Percentiles rank a stretch among this genome's conserved stretches.
phyloP scores from a whole-genome alignment of 2,888 invertebrate species.

The Eupeodes luniger region DNA sequence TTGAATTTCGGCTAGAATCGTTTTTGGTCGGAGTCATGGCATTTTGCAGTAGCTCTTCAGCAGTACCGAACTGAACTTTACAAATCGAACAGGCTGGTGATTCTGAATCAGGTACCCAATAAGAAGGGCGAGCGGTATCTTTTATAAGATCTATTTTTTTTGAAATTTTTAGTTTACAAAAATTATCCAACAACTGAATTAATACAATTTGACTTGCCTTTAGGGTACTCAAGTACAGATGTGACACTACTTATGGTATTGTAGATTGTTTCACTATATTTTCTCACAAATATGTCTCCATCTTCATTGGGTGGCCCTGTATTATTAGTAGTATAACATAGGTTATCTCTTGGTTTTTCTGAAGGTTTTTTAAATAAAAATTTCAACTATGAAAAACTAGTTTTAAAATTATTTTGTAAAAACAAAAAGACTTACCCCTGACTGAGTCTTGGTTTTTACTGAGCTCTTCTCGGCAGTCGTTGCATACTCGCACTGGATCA shows the following conservation, averaged over 20 bases:
- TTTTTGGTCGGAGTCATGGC: conserved; percentile 77
- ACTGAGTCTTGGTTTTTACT: conserved; percentile 79
- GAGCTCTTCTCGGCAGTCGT: conserved; percentile 86
- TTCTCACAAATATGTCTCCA: conserved; percentile 86
- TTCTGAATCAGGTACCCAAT: conserved; percentile 92
- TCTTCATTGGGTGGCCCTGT: conserved; percentile 83
- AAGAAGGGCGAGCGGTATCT: conserved; percentile 90
- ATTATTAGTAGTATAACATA: conserved; percentile 78
- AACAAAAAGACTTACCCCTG: conserved; percentile 78
- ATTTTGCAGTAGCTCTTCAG: conserved; percentile 83
- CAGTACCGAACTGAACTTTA: conserved; percentile 85
- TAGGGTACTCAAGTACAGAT: conserved; percentile 89
- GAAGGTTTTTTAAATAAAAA: conserved; percentile 61
- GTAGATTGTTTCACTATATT: conserved; percentile 90
- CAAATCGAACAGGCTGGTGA: conserved; percentile 89
- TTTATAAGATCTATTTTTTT: conserved; percentile 87
- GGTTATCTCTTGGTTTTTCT: conserved; percentile 78
- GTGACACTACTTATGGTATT: conserved; percentile 89
- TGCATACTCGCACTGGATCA: conserved; percentile 89
- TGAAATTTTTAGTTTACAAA: not conserved
- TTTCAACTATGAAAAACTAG: conserved; percentile 41
- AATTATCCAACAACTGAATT: not conserved
- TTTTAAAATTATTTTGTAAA: conserved; percentile 35
- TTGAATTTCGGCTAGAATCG: conserved; percentile 29
- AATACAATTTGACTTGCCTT: conserved; percentile 84